Evolutionary conservation across 92 coral and sea anemone genomes (phyloP).

Genomic region (Isaurus tuberculatus): DNA sequence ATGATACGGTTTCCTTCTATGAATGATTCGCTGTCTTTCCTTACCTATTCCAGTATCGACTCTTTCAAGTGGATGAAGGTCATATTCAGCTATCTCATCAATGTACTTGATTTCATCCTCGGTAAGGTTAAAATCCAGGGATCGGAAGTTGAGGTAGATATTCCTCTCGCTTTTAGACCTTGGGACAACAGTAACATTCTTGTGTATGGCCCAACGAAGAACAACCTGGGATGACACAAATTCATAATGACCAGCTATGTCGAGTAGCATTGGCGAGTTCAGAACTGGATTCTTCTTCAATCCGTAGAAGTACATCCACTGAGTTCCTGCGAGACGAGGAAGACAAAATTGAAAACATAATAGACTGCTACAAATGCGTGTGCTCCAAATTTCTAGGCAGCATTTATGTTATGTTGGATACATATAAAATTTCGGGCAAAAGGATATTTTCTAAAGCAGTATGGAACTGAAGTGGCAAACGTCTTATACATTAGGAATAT

Average conservation of each 20-base stretch:
- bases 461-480: no score
- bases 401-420: no score
- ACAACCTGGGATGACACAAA: conserved; percentile 85
- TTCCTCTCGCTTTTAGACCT: conserved; percentile 90
- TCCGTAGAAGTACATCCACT: conserved; percentile 91
- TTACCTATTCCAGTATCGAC: conserved; percentile 73
- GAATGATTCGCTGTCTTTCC: background rate
- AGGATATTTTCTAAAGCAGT: no score
- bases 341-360: background rate
- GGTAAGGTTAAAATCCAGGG: conserved; percentile 80
- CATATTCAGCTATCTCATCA: conserved; percentile 78
- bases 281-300: conserved; percentile 90
- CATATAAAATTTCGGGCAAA: no score
- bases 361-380: background rate
- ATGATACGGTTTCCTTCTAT: no score
- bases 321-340: conserved; percentile 63
- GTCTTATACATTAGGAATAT: no score
- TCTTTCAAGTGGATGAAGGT: conserved; percentile 81
- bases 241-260: conserved; percentile 88
- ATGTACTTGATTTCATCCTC: conserved; percentile 76
- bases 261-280: conserved; percentile 67
- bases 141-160: conserved; percentile 82
- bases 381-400: no score
- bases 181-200: conserved; percentile 93
- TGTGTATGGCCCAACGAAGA: conserved; percentile 95